phyloP scores from a whole-genome alignment of 1,140 invertebrate species.

The Theocolax elegans region DNA sequence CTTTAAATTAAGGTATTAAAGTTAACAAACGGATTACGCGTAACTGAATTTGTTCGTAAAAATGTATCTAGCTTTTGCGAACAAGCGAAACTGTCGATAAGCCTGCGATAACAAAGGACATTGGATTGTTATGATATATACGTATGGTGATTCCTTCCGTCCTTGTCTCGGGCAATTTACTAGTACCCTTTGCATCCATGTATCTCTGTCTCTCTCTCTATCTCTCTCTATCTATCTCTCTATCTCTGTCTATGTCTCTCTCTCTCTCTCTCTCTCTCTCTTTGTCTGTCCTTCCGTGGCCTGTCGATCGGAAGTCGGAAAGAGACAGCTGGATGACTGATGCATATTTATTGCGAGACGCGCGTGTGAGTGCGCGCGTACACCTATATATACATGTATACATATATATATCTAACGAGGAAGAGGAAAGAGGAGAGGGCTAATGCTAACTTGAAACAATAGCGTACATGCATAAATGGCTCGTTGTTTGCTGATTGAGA shows the following conservation, averaged over 20 bases:
- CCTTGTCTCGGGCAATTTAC: too few relatives aligned
- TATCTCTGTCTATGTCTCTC: not conserved
- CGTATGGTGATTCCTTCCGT: too few relatives aligned
- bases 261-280: not conserved
- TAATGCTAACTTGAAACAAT: constrained; percentile 30
- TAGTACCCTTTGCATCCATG: too few relatives aligned
- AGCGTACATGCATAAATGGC: constrained; percentile 2
- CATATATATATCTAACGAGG: not conserved
- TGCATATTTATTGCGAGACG: constrained; percentile 33
- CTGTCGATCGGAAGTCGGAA: constrained; percentile 22
- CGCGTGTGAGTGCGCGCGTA: not conserved
- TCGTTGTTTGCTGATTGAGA: constrained; percentile 22
- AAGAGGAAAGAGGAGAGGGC: constrained; percentile 10
- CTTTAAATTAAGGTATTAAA: too few relatives aligned
- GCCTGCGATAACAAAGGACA: not conserved
- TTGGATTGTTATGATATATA: not conserved
- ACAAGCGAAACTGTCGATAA: not conserved
- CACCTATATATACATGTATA: not conserved
- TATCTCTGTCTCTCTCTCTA: not conserved
- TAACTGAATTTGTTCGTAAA: too few relatives aligned
- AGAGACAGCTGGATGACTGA: constrained; percentile 21
- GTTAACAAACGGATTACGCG: too few relatives aligned
- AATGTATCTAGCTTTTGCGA: constrained; percentile 8
- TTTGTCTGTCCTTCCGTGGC: not conserved
- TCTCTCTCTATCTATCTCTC: not conserved